Conservation (phyloP, 2,113 vertebrate species). For the Callospermophilus lateralis region DNA sequence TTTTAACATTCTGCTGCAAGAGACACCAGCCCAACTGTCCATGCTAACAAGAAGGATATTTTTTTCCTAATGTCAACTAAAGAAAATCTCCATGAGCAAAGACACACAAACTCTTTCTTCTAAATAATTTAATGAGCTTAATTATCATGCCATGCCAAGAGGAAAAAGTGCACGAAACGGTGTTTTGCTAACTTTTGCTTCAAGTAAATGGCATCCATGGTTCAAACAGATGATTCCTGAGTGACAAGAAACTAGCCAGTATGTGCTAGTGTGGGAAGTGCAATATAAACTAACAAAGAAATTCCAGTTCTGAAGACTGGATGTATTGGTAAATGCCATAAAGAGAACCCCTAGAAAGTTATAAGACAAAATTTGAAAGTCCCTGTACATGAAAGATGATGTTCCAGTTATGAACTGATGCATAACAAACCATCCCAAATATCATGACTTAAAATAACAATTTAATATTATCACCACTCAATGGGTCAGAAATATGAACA, state of each 20-base stretch:
- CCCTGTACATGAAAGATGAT: not conserved
- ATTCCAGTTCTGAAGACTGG: not conserved
- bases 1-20: conserved; percentile 38
- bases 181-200: not conserved
- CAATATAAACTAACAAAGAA: not conserved
- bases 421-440: not conserved
- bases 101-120: not conserved
- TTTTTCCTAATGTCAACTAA: conserved; percentile 49
- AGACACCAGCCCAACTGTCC: not conserved
- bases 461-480: not conserved
- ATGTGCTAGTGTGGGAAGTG: not conserved
- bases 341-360: not conserved
- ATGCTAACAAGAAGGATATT: not conserved
- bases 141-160: not conserved
- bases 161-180: not conserved
- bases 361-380: not conserved
- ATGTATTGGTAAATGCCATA: not conserved
- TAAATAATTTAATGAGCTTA: conserved; percentile 38
- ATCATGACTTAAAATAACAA: not conserved
- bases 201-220: not conserved
- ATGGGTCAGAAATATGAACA: not conserved
- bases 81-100: conserved; percentile 34
- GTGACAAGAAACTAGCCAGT: not conserved
- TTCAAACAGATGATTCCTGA: conserved; percentile 20
- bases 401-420: not conserved